Evolutionary conservation across 2,797 vertebrate genomes (phyloP), one percentile per base, ranked within the genome.

Genomic region (Sus cebifrons): DNA sequence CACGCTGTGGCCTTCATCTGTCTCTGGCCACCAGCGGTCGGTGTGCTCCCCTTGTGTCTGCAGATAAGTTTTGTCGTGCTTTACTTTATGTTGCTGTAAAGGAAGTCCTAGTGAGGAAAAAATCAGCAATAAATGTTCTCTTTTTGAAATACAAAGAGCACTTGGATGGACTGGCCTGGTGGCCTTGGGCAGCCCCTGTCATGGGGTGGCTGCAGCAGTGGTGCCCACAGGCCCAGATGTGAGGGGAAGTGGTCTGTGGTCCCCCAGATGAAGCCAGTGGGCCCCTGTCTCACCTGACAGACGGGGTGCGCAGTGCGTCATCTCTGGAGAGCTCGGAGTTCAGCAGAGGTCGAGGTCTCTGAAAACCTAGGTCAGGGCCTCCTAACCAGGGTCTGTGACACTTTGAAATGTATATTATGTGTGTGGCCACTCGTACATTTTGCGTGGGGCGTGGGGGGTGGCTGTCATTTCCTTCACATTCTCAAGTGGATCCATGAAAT

Each of bases 71-170:
- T 83, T 44, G 10, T 29, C 70, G 12, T 65, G 60, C 92, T 96
- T 91, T 89, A 21, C 56, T 81, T 81, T 68, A 54, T 83, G 65
- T 96, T 16, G 73, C 83, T 96, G 21, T 91, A 60, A 90, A 97
- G 78, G 86, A 75, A 14, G 20, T 89, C 93, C 86, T 95, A 75
- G 73, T 36, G 74, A 96, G 56, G 18, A 54, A 86, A 73, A 81
- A 64, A 54, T 14, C 90, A 78, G 73, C 75, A 96, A 96, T 96
- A 97, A 97, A 96, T 11, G 3, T 71, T 93, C 89, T 92, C 67
- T 40, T 90, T 96, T 95, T 84, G 65, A 86, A 94, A 67, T 8
- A 49, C 13, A 40, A 65, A 32, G 36, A 58, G 36, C 13, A 14
- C 16, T 71, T 27, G 20, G 56, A 4, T 68, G 81, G 74, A 44